Evolutionary conservation across 1,140 invertebrate species (phyloP).

Genomic region (Schmidtea mediterranea): DNA sequence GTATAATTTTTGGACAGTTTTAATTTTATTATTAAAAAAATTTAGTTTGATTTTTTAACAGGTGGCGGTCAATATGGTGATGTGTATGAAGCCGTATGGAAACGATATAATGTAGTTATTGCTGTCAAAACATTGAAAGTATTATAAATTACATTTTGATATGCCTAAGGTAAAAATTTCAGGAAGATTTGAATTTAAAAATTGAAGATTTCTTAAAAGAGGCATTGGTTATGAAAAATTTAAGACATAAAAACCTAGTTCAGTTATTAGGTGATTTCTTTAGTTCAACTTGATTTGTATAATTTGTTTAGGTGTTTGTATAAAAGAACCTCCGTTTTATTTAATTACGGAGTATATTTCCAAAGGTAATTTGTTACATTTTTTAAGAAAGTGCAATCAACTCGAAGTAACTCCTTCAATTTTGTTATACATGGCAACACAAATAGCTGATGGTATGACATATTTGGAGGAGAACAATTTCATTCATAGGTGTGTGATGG

Average conservation of each 20-base stretch:
- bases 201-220: conserved; percentile 95
- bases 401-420: conserved; percentile 71
- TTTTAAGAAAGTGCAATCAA: conserved; percentile 58
- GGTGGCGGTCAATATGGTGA: conserved; percentile 90
- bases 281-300: background rate
- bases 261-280: conserved; percentile 45
- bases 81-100: conserved; percentile 95
- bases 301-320: conserved; percentile 50
- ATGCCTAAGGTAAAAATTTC: background rate
- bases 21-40: too few relatives aligned
- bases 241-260: conserved; percentile 94
- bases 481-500: conserved; percentile 52
- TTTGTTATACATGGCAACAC: conserved; percentile 91
- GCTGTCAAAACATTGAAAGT: conserved; percentile 91
- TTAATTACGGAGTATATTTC: conserved; percentile 99
- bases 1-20: too few relatives aligned
- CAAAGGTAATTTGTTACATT: conserved; percentile 82
- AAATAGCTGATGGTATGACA: conserved; percentile 92
- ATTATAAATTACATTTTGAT: conserved; percentile 7
- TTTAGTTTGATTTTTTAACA: too few relatives aligned
- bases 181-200: conserved; percentile 84
- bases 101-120: conserved; percentile 56
- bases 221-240: conserved; percentile 96
- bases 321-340: conserved; percentile 84
- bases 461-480: conserved; percentile 81